Conservation (phyloP, 2,113 vertebrate genomes). For the Indicator indicator region DNA sequence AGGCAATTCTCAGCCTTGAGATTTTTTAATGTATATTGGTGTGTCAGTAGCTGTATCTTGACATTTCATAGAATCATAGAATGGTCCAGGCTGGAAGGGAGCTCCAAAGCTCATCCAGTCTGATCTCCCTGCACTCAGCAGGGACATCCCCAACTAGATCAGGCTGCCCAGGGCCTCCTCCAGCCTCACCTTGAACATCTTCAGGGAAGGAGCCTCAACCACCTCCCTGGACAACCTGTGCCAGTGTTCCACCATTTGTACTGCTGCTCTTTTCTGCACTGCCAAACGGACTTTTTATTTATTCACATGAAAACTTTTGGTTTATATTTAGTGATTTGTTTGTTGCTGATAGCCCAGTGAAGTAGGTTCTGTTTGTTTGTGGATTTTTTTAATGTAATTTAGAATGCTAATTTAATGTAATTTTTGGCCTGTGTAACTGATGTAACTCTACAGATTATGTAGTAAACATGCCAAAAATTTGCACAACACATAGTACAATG, state of each 20-base stretch:
- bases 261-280: background rate
- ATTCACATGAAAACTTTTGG: background rate
- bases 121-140: no score
- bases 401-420: background rate
- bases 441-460: background rate
- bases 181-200: no score
- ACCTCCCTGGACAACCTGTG: no score
- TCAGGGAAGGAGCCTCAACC: no score
- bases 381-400: background rate
- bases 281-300: background rate
- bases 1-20: background rate
- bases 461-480: background rate
- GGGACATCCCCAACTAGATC: no score
- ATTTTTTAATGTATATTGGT: background rate
- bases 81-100: no score
- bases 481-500: background rate
- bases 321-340: background rate
- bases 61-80: background rate
- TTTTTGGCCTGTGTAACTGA: background rate
- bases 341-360: background rate
- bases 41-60: background rate
- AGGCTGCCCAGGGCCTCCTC: no score
- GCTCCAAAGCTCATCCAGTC: no score
- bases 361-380: background rate
- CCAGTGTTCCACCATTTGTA: background rate